Evolutionary conservation across 2,797 vertebrate genomes (phyloP), one percentile per base, ranked within the genome.

Genomic region (Pyrrhura leucotis): DNA sequence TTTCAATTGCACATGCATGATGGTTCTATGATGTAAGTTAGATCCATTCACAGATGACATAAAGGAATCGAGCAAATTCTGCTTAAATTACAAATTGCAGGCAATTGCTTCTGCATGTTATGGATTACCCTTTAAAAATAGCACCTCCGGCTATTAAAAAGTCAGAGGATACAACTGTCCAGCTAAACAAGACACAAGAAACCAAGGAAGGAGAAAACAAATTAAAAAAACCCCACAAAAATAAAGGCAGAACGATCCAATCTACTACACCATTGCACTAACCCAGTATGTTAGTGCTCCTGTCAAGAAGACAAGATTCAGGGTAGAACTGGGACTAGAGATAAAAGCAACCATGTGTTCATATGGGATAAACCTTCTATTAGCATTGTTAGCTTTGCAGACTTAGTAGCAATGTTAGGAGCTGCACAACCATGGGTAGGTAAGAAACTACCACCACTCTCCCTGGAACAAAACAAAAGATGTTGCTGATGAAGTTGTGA

Each of bases 141-240:
- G 7, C 14, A 15, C 22, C 79, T 80, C 40, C 19, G 65, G 18
- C 22, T 86, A 68, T 31, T 61, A 66, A 73, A 45, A 69, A 65
- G 23, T 37, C 10, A 61, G 37, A 69, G 40, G 33, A 81, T 31
- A 44, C 26, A 76, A 33, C 10, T 9, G 63, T 33, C 10, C 39
- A 72, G 23, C 37, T 75, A 73, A 91, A 86, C 19, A 40, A 80
- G n/a, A 47, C 42, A 68, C 5, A 79, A 68, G 33, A 92, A 92
- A 84, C 1, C 3, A 50, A 82, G 42, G 22, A 28, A 21, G 14
- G 5, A 17, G 50, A 37, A 45, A 39, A 51, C 65, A 23, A 61
- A 7, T 56, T 33, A 47, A 29, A 50, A 28, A 22, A 19, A 4
- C 0, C 0, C 4, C 23, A 35, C 15, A 26, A 31, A 19, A 58